These are phyloP conservation scores for Steatocranus sp. DNA, from an alignment of 2,797 vertebrate genomes.

Conservation along the genomic window DNA sequence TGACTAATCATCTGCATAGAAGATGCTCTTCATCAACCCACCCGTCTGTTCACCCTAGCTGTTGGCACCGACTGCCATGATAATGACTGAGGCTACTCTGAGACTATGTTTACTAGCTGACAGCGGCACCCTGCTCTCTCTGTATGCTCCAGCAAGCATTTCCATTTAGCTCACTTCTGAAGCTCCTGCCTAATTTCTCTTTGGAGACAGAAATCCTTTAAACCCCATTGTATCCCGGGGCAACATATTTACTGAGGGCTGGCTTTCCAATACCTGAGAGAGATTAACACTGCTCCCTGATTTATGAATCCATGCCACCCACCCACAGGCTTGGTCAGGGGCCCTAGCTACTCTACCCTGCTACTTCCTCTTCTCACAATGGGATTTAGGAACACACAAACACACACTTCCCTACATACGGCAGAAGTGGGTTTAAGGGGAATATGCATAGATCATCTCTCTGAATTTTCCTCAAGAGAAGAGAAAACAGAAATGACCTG, in stretches of 20 bases:
- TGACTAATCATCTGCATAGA: conserved; percentile 65
- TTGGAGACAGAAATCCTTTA: conserved; percentile 99
- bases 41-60: conserved; percentile 60
- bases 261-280: conserved; percentile 92
- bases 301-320: conserved; percentile 96
- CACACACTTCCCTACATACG: conserved; percentile 1
- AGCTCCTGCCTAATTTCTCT: conserved; percentile 93
- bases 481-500: neutral
- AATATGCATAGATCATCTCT: conserved; percentile 32
- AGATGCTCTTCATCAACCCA: conserved; percentile 65
- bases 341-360: conserved; percentile 54
- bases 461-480: neutral
- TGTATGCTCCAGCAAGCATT: conserved; percentile 91
- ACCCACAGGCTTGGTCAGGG: conserved; percentile 71
- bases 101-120: conserved; percentile 90
- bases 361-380: conserved; percentile 63
- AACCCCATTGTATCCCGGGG: conserved; percentile 93
- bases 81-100: conserved; percentile 88
- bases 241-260: conserved; percentile 97
- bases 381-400: conserved; percentile 58
- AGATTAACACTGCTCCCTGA: conserved; percentile 94
- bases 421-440: conserved; percentile 17
- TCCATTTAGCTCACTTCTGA: conserved; percentile 95
- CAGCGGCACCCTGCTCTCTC: conserved; percentile 84
- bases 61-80: conserved; percentile 72